phyloP scores from a whole-genome alignment of 2,797 vertebrate species.

The Natrix natrix region DNA sequence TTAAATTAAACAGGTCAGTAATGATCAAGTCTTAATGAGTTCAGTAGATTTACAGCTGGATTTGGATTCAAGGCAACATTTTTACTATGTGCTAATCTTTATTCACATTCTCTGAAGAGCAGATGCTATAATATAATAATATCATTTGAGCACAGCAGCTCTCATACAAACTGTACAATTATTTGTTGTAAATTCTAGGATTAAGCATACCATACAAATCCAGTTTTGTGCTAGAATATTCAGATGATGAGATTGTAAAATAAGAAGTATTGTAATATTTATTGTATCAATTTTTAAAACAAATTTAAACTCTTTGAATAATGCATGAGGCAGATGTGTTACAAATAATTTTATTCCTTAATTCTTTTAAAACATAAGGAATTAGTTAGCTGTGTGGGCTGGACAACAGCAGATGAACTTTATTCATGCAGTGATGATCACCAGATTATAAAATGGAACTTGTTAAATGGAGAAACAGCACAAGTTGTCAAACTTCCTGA shows the following conservation, averaged over 20 bases:
- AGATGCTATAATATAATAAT: not conserved
- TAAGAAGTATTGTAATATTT: not conserved
- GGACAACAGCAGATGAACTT: constrained; percentile 92
- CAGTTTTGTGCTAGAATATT: not conserved
- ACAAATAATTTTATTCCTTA: constrained; percentile 62
- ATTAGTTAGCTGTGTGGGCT: constrained; percentile 90
- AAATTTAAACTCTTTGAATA: not conserved
- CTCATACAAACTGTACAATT: not conserved
- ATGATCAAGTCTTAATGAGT: not conserved
- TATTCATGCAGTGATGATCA: constrained; percentile 96
- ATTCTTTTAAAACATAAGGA: constrained; percentile 75
- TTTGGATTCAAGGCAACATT: not conserved
- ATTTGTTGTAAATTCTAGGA: not conserved
- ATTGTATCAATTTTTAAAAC: not conserved
- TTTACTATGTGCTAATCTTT: not conserved
- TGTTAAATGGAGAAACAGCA: constrained; percentile 83
- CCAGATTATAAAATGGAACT: constrained; percentile 91
- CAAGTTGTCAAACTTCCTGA: constrained; percentile 85
- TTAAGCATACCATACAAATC: not conserved
- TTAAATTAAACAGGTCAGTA: not conserved
- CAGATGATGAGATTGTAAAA: not conserved
- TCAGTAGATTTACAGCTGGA: not conserved
- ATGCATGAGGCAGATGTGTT: not conserved
- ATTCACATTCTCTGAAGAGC: not conserved
- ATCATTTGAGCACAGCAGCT: not conserved